phyloP scores from a whole-genome alignment of 2,113 vertebrate species.

The Barbus barbus region DNA sequence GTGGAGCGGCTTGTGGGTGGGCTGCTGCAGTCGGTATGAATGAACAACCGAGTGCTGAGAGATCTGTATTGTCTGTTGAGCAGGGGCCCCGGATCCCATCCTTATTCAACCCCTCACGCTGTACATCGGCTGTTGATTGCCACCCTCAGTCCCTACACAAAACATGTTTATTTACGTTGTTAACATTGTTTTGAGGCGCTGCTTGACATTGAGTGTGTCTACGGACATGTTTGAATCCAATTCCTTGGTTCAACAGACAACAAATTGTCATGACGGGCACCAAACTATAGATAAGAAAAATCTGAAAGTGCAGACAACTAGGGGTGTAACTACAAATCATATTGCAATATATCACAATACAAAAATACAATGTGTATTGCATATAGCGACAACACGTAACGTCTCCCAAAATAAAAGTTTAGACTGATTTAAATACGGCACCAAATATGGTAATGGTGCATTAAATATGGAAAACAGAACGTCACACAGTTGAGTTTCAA shows the following conservation, averaged over 20 bases:
- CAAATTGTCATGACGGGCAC: neutral
- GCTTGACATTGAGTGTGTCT: neutral
- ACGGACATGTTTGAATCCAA: neutral
- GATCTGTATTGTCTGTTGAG: constrained; percentile 27
- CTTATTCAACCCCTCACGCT: neutral
- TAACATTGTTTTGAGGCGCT: neutral
- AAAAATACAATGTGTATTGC: too few species aligned
- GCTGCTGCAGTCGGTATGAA: constrained; percentile 53
- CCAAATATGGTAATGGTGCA: neutral
- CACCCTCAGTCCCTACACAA: neutral
- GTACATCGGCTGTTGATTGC: neutral
- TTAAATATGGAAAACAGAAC: neutral
- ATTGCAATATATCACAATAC: neutral
- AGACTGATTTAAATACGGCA: neutral
- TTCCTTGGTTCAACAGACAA: neutral
- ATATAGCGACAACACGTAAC: neutral
- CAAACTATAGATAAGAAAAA: neutral
- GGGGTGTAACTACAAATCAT: too few species aligned
- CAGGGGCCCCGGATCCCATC: neutral
- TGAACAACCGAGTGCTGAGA: constrained; percentile 50
- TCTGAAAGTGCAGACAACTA: neutral
- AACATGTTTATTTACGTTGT: neutral
- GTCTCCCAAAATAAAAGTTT: neutral
- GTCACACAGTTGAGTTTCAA: neutral
- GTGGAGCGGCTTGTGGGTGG: constrained; percentile 54